These are phyloP conservation scores for Forbesichthys agassizii DNA, from an alignment of 2,113 vertebrate genomes.

Conservation along the genomic window DNA sequence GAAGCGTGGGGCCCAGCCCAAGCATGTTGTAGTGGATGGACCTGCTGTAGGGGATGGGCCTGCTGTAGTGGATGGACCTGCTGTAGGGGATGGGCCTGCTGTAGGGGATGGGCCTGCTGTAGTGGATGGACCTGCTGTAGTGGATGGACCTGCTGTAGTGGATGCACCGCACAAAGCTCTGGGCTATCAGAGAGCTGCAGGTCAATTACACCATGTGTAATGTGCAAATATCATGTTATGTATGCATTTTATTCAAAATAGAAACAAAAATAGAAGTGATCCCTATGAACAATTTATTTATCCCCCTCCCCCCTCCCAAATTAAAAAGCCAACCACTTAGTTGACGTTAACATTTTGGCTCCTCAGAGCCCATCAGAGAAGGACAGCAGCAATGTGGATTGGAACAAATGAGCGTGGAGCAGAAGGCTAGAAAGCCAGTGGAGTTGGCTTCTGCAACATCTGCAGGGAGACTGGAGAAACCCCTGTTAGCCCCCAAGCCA, in stretches of 20 bases:
- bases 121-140: too few species aligned
- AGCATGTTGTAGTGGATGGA: neutral
- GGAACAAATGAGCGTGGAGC: conserved; percentile 43
- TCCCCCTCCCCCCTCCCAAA: too few species aligned
- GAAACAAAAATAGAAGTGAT: too few species aligned
- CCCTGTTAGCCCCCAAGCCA: conserved; percentile 64
- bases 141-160: neutral
- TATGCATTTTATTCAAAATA: too few species aligned
- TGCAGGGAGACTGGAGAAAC: conserved; percentile 68
- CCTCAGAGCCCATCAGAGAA: conserved; percentile 28
- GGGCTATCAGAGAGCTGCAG: neutral
- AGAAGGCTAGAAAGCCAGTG: conserved; percentile 47
- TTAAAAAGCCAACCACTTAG: neutral
- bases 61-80: too few species aligned
- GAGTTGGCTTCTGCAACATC: conserved; percentile 57
- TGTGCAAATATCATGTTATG: too few species aligned
- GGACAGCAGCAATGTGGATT: conserved; percentile 29
- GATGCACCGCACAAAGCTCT: conserved; percentile 1
- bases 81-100: too few species aligned
- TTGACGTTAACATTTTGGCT: conserved; percentile 11
- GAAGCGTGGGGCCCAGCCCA: neutral
- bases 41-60: neutral
- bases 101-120: too few species aligned
- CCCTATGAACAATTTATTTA: too few species aligned
- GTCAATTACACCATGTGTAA: conserved; percentile 11